These are phyloP conservation scores for Amazona vittata DNA, from an alignment of 2,113 vertebrate species.

Conservation along the genomic window DNA sequence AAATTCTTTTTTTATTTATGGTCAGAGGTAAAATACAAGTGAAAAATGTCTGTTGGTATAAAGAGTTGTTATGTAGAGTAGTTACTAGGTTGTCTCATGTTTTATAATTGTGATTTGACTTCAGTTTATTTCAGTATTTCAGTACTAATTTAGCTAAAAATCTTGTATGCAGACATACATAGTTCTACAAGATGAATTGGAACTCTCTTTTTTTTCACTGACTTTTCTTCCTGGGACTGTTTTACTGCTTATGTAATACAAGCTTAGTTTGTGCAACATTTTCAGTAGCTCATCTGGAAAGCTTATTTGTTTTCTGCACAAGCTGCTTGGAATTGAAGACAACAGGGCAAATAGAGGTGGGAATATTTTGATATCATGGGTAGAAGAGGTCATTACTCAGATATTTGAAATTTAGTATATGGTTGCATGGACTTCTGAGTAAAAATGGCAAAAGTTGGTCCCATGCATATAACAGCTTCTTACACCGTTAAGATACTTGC, in stretches of 20 bases:
- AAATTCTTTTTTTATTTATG: background rate
- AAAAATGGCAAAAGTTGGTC: background rate
- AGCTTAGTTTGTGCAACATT: background rate
- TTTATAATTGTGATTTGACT: background rate
- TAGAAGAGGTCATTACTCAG: background rate
- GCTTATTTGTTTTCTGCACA: background rate
- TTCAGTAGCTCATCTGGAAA: background rate
- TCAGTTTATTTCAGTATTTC: background rate
- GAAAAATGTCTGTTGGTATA: background rate
- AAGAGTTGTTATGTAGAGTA: background rate
- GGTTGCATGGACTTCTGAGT: background rate
- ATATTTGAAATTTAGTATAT: background rate
- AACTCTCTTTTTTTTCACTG: fast-evolving
- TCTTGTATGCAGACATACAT: background rate
- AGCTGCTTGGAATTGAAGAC: background rate
- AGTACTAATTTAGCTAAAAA: background rate
- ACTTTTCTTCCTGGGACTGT: background rate
- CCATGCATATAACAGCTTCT: background rate
- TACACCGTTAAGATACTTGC: background rate
- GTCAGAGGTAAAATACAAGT: background rate
- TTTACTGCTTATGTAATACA: background rate
- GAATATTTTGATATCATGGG: background rate
- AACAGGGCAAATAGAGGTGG: background rate
- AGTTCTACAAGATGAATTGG: background rate
- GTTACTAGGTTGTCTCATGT: background rate